Percentiles rank a stretch among this genome's conserved stretches.
These are phyloP conservation scores for Globodera rostochiensis DNA, from an alignment of 1,140 invertebrate genomes.

Conservation along the genomic window DNA sequence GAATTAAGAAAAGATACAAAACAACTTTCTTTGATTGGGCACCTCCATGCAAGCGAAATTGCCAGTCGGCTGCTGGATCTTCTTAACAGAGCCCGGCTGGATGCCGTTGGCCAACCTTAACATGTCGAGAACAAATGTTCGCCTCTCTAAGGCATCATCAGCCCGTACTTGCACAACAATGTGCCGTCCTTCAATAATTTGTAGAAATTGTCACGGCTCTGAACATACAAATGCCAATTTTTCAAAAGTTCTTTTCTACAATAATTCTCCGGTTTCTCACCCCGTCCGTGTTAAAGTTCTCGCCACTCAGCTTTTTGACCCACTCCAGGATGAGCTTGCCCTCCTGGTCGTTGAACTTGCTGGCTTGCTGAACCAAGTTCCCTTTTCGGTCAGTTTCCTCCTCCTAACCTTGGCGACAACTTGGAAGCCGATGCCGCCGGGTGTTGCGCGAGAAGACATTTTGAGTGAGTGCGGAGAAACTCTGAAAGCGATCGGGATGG, in stretches of 20 bases:
- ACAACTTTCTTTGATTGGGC: background rate
- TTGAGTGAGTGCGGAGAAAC: background rate
- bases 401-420: constrained; percentile 66
- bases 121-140: background rate
- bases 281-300: constrained; percentile 49
- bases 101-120: constrained; percentile 64
- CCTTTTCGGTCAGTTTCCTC: background rate
- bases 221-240: background rate
- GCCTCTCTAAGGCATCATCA: background rate
- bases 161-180: constrained; percentile 65
- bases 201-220: constrained; percentile 48
- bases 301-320: constrained; percentile 51
- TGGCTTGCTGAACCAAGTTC: constrained; percentile 44
- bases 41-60: constrained; percentile 84
- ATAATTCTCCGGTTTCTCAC: background rate
- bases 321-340: constrained; percentile 44
- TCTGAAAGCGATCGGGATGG: background rate
- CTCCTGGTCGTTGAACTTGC: constrained; percentile 49
- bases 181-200: constrained; percentile 65
- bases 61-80: constrained; percentile 75
- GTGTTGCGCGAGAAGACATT: constrained; percentile 64
- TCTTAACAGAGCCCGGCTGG: constrained; percentile 77
- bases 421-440: constrained; percentile 64
- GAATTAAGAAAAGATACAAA: background rate
- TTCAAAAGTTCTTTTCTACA: background rate